phyloP scores from a whole-genome alignment of 92 coral and sea anemone species.

The Epizoanthus stellaris region DNA sequence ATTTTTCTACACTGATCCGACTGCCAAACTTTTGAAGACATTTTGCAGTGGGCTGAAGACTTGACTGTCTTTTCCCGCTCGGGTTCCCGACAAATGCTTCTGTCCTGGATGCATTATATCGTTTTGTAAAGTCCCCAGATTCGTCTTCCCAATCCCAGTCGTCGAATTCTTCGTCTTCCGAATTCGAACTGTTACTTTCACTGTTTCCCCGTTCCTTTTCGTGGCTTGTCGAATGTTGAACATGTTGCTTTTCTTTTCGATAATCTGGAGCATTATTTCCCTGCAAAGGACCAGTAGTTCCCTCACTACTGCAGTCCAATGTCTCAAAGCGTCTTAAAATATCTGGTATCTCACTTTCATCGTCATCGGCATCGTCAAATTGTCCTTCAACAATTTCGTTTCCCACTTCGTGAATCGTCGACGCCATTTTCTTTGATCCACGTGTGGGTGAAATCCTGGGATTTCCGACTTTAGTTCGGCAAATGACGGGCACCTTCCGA shows the following conservation, averaged over 20 bases:
- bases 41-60: conserved; percentile 90
- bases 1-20: conserved; percentile 80
- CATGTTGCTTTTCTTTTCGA: not conserved
- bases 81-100: conserved; percentile 64
- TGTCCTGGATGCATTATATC: conserved; percentile 87
- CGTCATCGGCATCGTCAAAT: conserved; percentile 96
- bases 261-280: not conserved
- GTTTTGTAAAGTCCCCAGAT: conserved; percentile 94
- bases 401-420: not conserved
- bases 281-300: no score
- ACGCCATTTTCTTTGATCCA: conserved; percentile 31
- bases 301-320: not conserved
- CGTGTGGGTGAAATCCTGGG: not conserved
- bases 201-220: not conserved
- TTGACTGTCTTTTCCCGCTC: conserved; percentile 64
- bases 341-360: conserved; percentile 62
- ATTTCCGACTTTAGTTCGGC: conserved; percentile 3
- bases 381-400: conserved; percentile 68
- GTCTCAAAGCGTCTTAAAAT: conserved; percentile 38
- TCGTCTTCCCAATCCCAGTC: conserved; percentile 99
- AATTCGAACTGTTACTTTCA: conserved; percentile 18
- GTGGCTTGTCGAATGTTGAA: not conserved
- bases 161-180: conserved; percentile 67
- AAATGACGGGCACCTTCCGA: not conserved
- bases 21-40: conserved; percentile 80